Base-by-base conservation (phyloP, 2,113 vertebrate species). In the Ciconia stormi region DNA sequence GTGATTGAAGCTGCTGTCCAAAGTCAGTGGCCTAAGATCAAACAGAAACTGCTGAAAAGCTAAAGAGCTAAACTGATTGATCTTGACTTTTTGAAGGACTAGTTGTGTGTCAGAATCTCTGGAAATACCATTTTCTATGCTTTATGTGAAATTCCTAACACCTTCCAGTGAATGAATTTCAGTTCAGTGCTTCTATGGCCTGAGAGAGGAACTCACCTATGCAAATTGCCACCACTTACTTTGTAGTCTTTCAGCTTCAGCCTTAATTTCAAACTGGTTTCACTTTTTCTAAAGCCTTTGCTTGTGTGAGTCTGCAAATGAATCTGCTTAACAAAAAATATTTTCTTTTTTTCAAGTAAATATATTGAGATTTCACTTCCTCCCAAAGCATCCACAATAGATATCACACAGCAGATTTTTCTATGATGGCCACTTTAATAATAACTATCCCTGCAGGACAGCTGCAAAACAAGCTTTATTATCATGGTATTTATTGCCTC, bases 1-100 rank as follows among this genome's bases (percentile, higher is more conserved):
- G 53, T 90, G 66, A 92, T 83, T 94, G 92, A 96, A 97, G 77
- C 36, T 94, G 49, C 83, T 93, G 36, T 94, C 92, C 88, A 88
- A 93, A 93, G 90, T 67, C 61, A 52, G 72, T 65, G 90, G 63
- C 59, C 85, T 82, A 83, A 81, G 93, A 96, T 95, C 84, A 95
- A 87, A 95, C 2, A 18, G n/a, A 93, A 94, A 92, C 23, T 93
- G 34, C 74, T 93, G 94, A 86, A 88, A 87, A 94, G 36, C 47
- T 73, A 27, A 95, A 96, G 38, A 46, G 59, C 32, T 65, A 90
- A 58, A 55, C 55, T 62, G 84, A 73, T 59, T 27, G 36, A 49
- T 90, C 36, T 46, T 58, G 86, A 67, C 66, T 95, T 73, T 96
- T 56, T 63, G 27, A 91, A 82, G 32, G 71, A 58, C 27, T 90